Percentiles rank a stretch among this genome's conserved stretches.
Evolutionary conservation across 2,888 invertebrate genomes (phyloP).

Genomic region (Acleris holmiana): DNA sequence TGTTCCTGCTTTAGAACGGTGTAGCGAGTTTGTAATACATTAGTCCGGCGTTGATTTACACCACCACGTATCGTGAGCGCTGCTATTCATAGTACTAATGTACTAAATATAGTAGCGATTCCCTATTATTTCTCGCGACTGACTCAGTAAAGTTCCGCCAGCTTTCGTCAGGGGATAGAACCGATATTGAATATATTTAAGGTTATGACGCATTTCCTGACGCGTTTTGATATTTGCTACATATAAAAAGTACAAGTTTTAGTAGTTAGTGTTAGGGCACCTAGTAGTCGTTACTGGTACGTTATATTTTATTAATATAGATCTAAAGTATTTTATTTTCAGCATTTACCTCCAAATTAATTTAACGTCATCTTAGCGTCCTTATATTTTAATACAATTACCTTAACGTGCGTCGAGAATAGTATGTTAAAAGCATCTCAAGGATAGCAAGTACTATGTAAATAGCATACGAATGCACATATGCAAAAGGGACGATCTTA

Average conservation of each 20-base stretch:
- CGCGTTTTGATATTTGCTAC: too few relatives aligned
- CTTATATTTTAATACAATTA: constrained; percentile 34
- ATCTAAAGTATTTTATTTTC: not conserved
- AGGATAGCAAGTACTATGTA: constrained; percentile 44
- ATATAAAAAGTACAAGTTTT: too few relatives aligned
- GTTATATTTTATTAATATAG: not conserved
- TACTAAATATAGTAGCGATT: constrained; percentile 81
- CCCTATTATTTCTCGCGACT: constrained; percentile 79
- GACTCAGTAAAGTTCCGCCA: constrained; percentile 70
- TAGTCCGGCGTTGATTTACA: constrained; percentile 80
- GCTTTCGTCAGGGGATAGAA: constrained; percentile 29
- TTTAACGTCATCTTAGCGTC: constrained; percentile 22
- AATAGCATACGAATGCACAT: constrained; percentile 38
- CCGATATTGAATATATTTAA: constrained; percentile 1
- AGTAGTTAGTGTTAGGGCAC: too few relatives aligned
- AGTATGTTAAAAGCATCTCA: constrained; percentile 43
- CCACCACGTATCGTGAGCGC: constrained; percentile 73
- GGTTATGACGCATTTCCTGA: too few relatives aligned
- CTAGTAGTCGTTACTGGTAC: too few relatives aligned
- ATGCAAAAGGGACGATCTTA: constrained; percentile 38
- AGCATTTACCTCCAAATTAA: constrained; percentile 1
- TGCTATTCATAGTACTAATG: constrained; percentile 81
- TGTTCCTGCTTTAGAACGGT: constrained; percentile 55
- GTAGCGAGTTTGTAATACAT: constrained; percentile 77
- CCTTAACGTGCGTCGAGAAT: constrained; percentile 30